Percentiles rank a stretch among this genome's conserved stretches.
phyloP scores from a whole-genome alignment of 2,113 vertebrate species.

The Clarias magur region DNA sequence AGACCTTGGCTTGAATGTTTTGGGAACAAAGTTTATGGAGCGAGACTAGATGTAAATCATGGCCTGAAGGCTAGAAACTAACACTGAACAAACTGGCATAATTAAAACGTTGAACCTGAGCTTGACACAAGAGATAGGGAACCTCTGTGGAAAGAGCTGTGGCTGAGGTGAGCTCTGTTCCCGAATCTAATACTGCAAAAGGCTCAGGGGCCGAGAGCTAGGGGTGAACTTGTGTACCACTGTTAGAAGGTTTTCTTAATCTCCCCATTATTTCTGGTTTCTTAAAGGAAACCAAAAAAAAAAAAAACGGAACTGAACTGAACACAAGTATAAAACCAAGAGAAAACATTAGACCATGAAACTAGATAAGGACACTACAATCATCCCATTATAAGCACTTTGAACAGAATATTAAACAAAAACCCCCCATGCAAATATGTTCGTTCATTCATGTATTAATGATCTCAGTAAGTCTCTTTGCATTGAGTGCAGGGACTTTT shows the following conservation, averaged over 20 bases:
- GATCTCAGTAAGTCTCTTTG: background rate
- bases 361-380: background rate
- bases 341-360: background rate
- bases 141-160: background rate
- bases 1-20: background rate
- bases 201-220: background rate
- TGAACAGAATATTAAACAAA: background rate
- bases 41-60: background rate
- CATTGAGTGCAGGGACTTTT: no score
- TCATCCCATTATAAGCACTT: background rate
- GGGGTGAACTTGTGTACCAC: background rate
- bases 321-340: background rate
- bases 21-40: background rate
- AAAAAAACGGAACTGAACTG: background rate
- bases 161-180: background rate
- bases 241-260: background rate
- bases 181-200: background rate
- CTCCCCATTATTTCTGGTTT: background rate
- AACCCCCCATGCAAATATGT: background rate
- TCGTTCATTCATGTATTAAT: background rate
- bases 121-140: background rate
- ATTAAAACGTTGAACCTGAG: background rate
- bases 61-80: background rate
- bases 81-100: background rate
- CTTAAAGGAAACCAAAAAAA: background rate